These are phyloP conservation scores for Capromys pilorides DNA, from an alignment of 2,797 vertebrate species.

Conservation along the genomic window DNA sequence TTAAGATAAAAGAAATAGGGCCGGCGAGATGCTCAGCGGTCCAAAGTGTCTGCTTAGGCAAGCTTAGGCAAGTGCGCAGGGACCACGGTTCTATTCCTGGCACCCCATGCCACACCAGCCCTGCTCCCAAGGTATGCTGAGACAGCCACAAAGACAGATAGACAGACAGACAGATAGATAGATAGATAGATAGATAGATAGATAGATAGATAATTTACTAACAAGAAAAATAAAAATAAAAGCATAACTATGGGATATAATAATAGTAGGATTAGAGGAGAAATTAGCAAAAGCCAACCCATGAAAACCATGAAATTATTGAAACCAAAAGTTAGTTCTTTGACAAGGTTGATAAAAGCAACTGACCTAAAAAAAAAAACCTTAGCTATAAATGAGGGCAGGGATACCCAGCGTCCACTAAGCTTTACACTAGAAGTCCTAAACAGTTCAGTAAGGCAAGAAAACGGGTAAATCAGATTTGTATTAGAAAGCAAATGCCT, in stretches of 20 bases:
- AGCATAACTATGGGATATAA: not conserved
- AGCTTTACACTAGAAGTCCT: not conserved
- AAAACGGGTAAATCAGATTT: not conserved
- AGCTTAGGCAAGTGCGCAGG: too few species aligned
- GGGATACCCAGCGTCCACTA: not conserved
- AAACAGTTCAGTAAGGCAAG: not conserved
- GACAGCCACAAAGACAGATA: too few species aligned
- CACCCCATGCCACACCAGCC: too few species aligned
- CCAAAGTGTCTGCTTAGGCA: too few species aligned
- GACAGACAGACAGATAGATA: too few species aligned
- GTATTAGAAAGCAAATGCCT: too few species aligned
- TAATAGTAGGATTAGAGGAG: not conserved
- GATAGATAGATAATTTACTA: not conserved
- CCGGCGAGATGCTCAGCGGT: too few species aligned
- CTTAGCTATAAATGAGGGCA: not conserved
- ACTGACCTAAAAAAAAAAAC: not conserved
- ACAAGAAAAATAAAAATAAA: not conserved
- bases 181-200: not conserved
- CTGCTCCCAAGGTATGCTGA: too few species aligned
- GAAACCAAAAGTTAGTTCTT: not conserved
- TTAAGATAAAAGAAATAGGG: not conserved
- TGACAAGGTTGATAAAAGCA: not conserved
- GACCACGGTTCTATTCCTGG: too few species aligned
- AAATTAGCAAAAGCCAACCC: not conserved
- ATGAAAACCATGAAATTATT: not conserved